Evolutionary conservation across 2,113 vertebrate species (phyloP).

Genomic region (Forbesichthys papilliferus): DNA sequence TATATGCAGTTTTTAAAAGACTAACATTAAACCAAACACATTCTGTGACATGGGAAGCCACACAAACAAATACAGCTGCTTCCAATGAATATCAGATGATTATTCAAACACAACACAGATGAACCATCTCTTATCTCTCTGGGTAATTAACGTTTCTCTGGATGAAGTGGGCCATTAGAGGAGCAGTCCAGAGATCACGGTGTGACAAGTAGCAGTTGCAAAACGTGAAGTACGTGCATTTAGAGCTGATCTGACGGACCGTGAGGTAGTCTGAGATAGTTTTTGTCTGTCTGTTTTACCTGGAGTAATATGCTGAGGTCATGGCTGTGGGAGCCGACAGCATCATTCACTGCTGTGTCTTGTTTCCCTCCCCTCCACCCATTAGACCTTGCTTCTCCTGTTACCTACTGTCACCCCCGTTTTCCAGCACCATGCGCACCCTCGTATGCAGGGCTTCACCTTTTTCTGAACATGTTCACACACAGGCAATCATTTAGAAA

Average conservation of each 20-base stretch:
- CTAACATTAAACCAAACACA: too few relatives aligned
- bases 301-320: conserved; percentile 54
- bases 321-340: conserved; percentile 55
- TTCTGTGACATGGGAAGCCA: too few relatives aligned
- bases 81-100: conserved; percentile 70
- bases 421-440: neutral
- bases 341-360: conserved; percentile 56
- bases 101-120: conserved; percentile 64
- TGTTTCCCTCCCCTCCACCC: conserved; percentile 26
- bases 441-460: neutral
- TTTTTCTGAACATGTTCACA: too few relatives aligned
- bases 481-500: too few relatives aligned
- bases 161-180: conserved; percentile 11
- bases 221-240: conserved; percentile 9
- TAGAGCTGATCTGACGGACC: conserved; percentile 48
- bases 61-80: conserved; percentile 53
- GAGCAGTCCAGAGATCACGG: neutral
- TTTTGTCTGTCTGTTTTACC: conserved; percentile 50
- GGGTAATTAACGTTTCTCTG: conserved; percentile 45
- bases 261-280: conserved; percentile 45
- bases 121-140: conserved; percentile 57
- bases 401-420: conserved; percentile 55
- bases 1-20: too few relatives aligned
- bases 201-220: conserved; percentile 19
- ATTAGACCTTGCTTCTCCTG: conserved; percentile 38